Base-by-base conservation (phyloP, 2,797 vertebrate species). In the Alosa sapidissima region DNA sequence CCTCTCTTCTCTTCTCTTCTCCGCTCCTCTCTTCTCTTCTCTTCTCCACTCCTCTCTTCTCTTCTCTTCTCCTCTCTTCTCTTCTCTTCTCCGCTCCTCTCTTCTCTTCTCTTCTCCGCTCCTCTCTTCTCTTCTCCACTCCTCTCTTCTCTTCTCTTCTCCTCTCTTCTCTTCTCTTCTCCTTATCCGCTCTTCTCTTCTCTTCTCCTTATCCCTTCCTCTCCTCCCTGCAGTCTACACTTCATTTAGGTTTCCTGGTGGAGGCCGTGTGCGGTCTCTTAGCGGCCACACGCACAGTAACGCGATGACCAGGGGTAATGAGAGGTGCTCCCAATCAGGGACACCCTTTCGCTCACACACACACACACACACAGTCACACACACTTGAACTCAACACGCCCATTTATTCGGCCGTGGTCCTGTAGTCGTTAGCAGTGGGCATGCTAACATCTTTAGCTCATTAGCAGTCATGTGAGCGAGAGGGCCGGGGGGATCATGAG, bases 271-370 rank as follows among this genome's bases (percentile, higher is more conserved):
- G 82, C 52, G 72, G 45, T 83, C 81, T 65, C 60, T 85, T 54
- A 49, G 72, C 81, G 65, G 78, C 83, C 75, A 58, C 72, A 68
- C 51, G 54, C 19, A 9, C 83, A 85, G 87, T 89, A 47, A 55
- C 11, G 82, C 6, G 84, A 85, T 81, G 89, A 68, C 84, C 84
- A 84, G 68, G 58, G 88, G 87, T 89, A 91, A 91, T 92, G 81
- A 85, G 86, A 88, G 85, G 88, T 89, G 84, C 86, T 87, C 85
- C 72, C 88, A 83, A 86, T 90, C 90, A 65, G n/a, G 58, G 45
- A 41, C 28, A 49, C 87, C 85, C 83, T 87, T 89, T 88, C 87
- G 87, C 5, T 24, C 58, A 24, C 7, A 8, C 58, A 0, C 21
- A 60, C 58, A n/a, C 58, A 24, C 58, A 24, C 19, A 7, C 58